Conservation (phyloP, 1,140 invertebrate genomes). For the Goniozus legneri region DNA sequence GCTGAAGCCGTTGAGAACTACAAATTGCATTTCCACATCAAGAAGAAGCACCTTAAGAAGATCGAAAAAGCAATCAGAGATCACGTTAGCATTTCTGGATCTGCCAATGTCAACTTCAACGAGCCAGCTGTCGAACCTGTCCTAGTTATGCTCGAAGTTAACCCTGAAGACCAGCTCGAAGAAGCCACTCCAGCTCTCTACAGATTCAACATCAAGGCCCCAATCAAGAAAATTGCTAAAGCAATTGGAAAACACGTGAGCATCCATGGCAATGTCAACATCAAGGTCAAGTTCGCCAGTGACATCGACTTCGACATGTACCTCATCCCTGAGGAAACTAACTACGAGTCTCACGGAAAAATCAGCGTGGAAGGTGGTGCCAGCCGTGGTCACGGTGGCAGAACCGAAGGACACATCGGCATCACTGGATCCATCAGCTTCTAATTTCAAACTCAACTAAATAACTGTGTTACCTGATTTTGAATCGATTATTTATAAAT, state of each 20-base stretch:
- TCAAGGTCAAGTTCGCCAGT: background rate
- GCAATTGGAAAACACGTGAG: background rate
- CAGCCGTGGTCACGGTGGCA: background rate
- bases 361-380: background rate
- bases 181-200: background rate
- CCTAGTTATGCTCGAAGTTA: background rate
- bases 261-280: background rate
- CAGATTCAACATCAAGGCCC: background rate
- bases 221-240: background rate
- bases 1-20: too few relatives aligned
- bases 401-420: background rate
- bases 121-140: background rate
- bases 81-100: background rate
- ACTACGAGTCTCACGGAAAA: background rate
- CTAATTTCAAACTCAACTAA: too few relatives aligned
- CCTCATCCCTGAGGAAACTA: background rate
- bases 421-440: background rate
- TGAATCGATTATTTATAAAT: too few relatives aligned
- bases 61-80: background rate
- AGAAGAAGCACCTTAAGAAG: background rate
- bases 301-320: background rate
- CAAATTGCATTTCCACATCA: background rate
- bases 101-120: background rate
- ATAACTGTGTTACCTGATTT: too few relatives aligned
- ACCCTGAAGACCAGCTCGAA: slow-evolving; percentile 1